Conservation (phyloP, 1,140 invertebrate genomes). For the Battus philenor region DNA sequence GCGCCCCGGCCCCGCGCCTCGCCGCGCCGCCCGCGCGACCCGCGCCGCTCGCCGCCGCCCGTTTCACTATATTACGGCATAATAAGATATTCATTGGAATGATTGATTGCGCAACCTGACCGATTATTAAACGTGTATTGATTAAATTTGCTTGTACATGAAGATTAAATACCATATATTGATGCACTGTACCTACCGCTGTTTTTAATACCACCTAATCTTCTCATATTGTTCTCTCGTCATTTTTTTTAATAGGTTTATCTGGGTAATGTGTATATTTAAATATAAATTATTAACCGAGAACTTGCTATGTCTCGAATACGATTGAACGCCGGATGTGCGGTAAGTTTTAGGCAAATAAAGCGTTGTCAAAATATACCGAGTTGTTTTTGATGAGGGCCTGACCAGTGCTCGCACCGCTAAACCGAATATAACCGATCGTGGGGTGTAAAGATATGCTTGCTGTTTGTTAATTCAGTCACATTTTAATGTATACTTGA, state of each 20-base stretch:
- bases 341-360: constrained; percentile 72
- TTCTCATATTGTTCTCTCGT: constrained; percentile 26
- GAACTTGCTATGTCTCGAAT: constrained; percentile 67
- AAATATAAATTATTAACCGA: constrained; percentile 73
- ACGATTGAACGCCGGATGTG: constrained; percentile 57
- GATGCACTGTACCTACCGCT: constrained; percentile 71
- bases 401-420: too few relatives aligned
- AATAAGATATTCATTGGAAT: constrained; percentile 58
- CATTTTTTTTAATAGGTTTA: constrained; percentile 55
- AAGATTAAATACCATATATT: constrained; percentile 75
- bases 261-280: constrained; percentile 72
- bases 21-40: constrained; percentile 28
- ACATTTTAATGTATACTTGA: too few relatives aligned
- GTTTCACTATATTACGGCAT: constrained; percentile 69
- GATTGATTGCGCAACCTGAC: constrained; percentile 40
- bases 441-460: too few relatives aligned
- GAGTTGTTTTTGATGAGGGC: constrained; percentile 58
- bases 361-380: constrained; percentile 60
- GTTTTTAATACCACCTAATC: constrained; percentile 71
- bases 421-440: too few relatives aligned
- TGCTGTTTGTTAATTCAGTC: too few relatives aligned
- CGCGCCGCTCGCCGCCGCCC: constrained; percentile 27
- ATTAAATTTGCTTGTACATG: constrained; percentile 74
- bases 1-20: constrained; percentile 27
- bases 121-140: constrained; percentile 65